Evolutionary conservation across 2,888 invertebrate species (phyloP), one percentile per base, ranked within the genome.

Genomic region (Cactoblastis cactorum): DNA sequence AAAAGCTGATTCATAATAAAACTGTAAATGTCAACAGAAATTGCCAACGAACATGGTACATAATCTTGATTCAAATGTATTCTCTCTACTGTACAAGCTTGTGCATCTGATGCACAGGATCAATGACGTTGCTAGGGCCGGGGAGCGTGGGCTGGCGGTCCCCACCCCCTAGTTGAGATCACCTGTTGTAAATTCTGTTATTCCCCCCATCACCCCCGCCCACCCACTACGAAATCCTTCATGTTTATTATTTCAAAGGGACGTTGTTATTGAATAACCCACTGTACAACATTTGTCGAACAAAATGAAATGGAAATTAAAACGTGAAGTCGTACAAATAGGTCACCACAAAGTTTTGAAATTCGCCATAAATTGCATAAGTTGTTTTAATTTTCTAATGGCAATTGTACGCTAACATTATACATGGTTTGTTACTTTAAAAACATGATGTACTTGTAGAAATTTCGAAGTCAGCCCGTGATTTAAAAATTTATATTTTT

Each of bases 171-270:
- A 14, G 37, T 15, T 18, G 19, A 37, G 9, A 15, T 33, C 37
- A 48, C 47, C 47, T 48, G 47, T 48, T 48, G 47, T 37, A 48
- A 48, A 37, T 48, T 38, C 47, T 37, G 34, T 14, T 46, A 35
- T 47, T 35, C 19, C 17, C 22, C 35, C 28, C 3, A 6, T 15
- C 24, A n/a, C 14, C 15, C 24, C 41, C 9, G 2, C 43, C 43
- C 43, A 28, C 43, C 28, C 17, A n/a, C 28, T 15, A 1, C 15
- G 14, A 43, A 11, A 9, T 43, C 28, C 43, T 28, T 43, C 28
- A 43, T 32, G 32, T 32, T 32, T 32, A 43, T 32, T 43, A 43
- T 28, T 43, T 28, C 43, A 32, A 28, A 43, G 15, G 3, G n/a
- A 43, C 17, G 28, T 28, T 15, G 28, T 14, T 32, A 32, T 12